Conservation (phyloP, 2,888 invertebrate genomes). For the Sycophila texana region DNA sequence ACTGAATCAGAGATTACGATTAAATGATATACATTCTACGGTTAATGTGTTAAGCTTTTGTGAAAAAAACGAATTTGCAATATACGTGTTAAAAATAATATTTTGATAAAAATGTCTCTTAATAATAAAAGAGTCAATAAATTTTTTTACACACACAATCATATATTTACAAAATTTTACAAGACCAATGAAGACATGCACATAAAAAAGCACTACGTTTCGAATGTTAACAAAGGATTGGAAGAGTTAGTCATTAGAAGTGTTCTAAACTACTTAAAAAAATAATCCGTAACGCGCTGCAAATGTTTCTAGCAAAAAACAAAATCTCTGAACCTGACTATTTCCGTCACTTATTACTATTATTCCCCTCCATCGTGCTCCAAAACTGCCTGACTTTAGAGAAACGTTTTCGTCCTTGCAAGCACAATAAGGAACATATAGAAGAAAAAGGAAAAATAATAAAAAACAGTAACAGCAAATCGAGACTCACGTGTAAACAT, state of each 20-base stretch:
- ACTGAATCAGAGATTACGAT: no score
- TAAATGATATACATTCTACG: no score
- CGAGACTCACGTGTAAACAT: neutral
- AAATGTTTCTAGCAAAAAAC: constrained; percentile 37
- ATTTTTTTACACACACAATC: neutral
- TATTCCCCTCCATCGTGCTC: constrained; percentile 74
- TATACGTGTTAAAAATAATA: neutral
- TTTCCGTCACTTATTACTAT: constrained; percentile 65
- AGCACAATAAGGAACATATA: constrained; percentile 59
- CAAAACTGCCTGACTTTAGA: constrained; percentile 75
- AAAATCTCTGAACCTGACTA: constrained; percentile 47
- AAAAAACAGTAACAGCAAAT: constrained; percentile 30
- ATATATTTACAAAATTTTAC: neutral
- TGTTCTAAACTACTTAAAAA: neutral
- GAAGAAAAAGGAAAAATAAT: constrained; percentile 49
- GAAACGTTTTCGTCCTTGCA: constrained; percentile 74
- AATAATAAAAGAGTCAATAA: neutral
- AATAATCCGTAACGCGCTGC: neutral
- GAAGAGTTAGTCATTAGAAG: constrained; percentile 26
- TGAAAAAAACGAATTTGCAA: neutral
- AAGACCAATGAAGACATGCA: neutral
- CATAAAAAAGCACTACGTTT: neutral
- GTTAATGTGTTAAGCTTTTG: neutral
- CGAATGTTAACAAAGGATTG: constrained; percentile 6
- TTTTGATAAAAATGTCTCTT: neutral